Base-by-base conservation (phyloP, 2,888 invertebrate genomes). In the Stictocephala bisonia region DNA sequence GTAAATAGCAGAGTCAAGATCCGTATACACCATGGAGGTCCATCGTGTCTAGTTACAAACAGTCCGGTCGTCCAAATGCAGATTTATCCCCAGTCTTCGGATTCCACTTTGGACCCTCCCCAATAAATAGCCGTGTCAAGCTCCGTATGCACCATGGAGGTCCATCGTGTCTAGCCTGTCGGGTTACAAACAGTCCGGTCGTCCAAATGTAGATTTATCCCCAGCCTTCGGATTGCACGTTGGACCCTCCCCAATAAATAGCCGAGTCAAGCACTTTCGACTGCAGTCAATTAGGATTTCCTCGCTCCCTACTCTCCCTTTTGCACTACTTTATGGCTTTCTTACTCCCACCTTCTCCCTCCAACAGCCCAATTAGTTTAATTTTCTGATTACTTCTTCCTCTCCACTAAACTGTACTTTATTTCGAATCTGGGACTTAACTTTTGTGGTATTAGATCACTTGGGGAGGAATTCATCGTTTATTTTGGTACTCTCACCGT, bases 211-310 rank as follows among this genome's bases (percentile, higher is more conserved):
- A 48, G 70, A 71, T 71, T 58, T 71, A 71, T 71, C 31, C 48
- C 58, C 31, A 22, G n/a, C 35, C 64, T 22, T 40, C 26, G 44
- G 70, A 50, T 51, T 66, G 26, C 70, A 53, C 27, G 41, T 41
- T 22, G n/a, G 44, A n/a, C 64, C 60, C 71, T 64, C 35, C n/a
- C 72, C 72, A 51, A 66, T 72, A 71, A 71, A 72, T 72, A 72
- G 66, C 64, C 13, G 50, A 72, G 64, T 72, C 72, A 72, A 72
- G 53, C 60, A 40, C 35, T 66, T 66, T 35, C 26, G 53, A 64
- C 64, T 72, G 27, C 15, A 44, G 64, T 72, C 72, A 72, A 72
- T 72, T 72, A 72, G 66, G 72, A 72, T 72, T 53, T 71, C 64
- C 51, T 44, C 71, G 51, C 71, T 31, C 71, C 60, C 44, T 4